Conservation (phyloP, 1,140 invertebrate species). For the Tetramorium simillimum region DNA sequence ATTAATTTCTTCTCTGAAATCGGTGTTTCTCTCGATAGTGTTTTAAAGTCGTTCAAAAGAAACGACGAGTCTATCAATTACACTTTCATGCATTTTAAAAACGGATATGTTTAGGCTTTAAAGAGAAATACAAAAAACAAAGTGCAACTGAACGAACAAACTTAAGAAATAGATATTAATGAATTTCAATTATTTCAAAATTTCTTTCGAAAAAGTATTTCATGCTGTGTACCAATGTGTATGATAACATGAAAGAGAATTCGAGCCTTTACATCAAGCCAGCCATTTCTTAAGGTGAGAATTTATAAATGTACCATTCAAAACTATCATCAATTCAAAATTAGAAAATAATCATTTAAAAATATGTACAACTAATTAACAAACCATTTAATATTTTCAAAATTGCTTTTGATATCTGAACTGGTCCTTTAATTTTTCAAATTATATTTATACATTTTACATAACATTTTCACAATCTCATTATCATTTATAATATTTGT, state of each 20-base stretch:
- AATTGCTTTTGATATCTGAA: not conserved
- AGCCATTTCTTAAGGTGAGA: not conserved
- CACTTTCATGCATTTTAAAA: not conserved
- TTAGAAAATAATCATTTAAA: constrained; percentile 10
- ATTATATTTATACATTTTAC: constrained; percentile 1
- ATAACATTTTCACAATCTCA: not conserved
- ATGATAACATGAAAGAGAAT: not conserved
- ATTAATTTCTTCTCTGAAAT: constrained; percentile 14
- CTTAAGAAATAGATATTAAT: not conserved
- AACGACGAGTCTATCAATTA: not conserved
- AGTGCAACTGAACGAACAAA: not conserved
- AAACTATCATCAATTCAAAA: not conserved
- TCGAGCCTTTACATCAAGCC: not conserved
- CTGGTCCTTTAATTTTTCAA: not conserved
- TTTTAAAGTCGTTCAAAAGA: constrained; percentile 45
- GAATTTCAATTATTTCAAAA: not conserved
- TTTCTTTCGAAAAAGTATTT: not conserved
- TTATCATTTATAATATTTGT: not conserved
- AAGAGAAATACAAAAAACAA: not conserved
- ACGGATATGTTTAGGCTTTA: not conserved
- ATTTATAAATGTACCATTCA: not conserved
- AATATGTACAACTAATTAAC: constrained; percentile 20
- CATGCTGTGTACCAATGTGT: not conserved
- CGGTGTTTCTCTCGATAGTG: not conserved
- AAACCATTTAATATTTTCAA: not conserved